phyloP scores from a whole-genome alignment of 2,888 invertebrate genomes.

The Zootermopsis nevadensis region DNA sequence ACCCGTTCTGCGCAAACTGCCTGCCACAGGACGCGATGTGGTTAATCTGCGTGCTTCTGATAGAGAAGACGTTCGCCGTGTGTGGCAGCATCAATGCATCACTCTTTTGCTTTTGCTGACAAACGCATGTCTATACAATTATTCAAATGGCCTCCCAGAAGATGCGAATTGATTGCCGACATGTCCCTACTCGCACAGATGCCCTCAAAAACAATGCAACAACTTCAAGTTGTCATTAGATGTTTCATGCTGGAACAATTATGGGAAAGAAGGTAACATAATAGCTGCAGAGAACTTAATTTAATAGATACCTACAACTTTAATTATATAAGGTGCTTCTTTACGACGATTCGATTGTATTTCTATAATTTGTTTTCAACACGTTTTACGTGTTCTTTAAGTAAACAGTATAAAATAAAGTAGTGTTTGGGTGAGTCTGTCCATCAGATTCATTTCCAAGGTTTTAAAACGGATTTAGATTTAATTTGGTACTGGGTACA shows the following conservation, averaged over 20 bases:
- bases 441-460: too few species aligned
- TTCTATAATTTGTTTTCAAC: too few species aligned
- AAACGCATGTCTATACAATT: constrained; percentile 49
- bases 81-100: neutral
- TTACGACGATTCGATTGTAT: too few species aligned
- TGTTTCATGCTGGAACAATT: neutral
- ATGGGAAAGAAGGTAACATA: neutral
- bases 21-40: neutral
- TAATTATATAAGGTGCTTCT: neutral
- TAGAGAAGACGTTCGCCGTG: neutral
- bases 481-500: too few species aligned
- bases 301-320: neutral
- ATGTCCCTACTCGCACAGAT: constrained; percentile 20
- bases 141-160: constrained; percentile 45
- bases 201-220: constrained; percentile 24
- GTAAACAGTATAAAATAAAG: too few species aligned
- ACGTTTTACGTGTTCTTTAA: too few species aligned
- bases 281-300: neutral
- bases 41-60: neutral
- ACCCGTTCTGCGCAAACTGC: neutral
- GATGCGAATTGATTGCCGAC: constrained; percentile 46
- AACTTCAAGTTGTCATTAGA: neutral
- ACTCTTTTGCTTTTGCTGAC: constrained; percentile 27
- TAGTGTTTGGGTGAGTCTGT: too few species aligned
- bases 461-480: too few species aligned